Percentiles rank a stretch among this genome's conserved stretches.
Conservation (phyloP, 1,140 invertebrate species). For the Stegodyphus dumicola region DNA sequence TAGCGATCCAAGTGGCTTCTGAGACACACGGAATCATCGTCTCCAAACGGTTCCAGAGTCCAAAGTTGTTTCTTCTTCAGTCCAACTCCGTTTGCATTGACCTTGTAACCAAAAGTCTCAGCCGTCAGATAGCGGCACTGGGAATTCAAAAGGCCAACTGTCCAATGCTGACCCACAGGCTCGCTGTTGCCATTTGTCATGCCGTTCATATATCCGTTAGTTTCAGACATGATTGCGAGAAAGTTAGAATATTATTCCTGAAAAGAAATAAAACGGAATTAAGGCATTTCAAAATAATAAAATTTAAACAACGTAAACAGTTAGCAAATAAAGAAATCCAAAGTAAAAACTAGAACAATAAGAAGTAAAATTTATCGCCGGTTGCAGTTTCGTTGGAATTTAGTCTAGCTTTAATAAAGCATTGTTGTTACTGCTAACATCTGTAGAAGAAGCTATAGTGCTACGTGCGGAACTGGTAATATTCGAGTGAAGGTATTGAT, state of each 20-base stretch:
- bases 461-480: too few relatives aligned
- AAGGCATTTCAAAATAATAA: neutral
- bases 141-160: conserved; percentile 91
- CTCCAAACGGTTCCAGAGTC: conserved; percentile 81
- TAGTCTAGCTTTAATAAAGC: neutral
- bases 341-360: neutral
- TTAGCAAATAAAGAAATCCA: neutral
- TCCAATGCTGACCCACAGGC: conserved; percentile 57
- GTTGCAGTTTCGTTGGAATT: neutral
- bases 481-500: too few relatives aligned
- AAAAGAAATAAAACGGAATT: neutral
- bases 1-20: conserved; percentile 64
- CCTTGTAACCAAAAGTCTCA: conserved; percentile 97
- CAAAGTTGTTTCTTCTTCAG: conserved; percentile 98
- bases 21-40: conserved; percentile 68
- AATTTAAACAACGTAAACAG: neutral
- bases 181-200: conserved; percentile 35
- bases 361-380: neutral
- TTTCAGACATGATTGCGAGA: conserved; percentile 40
- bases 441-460: too few relatives aligned
- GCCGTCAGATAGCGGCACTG: conserved; percentile 91
- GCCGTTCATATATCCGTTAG: conserved; percentile 32
- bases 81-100: conserved; percentile 93
- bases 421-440: too few relatives aligned
- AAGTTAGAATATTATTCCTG: neutral